A percentile compares a stretch with the other conserved stretches of the same genome.
Conservation (phyloP, 2,888 invertebrate species). For the Polymixis flavicincta region DNA sequence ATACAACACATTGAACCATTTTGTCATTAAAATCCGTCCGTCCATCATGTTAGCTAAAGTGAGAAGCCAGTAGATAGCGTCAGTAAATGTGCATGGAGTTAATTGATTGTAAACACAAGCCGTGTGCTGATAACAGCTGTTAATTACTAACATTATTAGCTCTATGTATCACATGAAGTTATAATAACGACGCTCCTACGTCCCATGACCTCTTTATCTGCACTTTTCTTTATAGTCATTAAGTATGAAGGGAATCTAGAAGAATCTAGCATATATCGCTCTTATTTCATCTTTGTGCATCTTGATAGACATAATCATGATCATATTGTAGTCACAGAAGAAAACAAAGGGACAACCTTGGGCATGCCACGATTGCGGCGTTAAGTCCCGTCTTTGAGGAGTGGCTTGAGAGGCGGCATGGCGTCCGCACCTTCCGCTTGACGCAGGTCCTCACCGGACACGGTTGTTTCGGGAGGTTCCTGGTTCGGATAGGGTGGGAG, state of each 20-base stretch:
- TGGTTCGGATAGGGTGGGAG: too few species aligned
- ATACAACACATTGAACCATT: background rate
- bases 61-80: conserved; percentile 30
- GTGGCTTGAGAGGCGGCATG: too few species aligned
- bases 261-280: background rate
- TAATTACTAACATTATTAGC: conserved; percentile 23
- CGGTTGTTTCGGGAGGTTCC: too few species aligned
- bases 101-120: conserved; percentile 51
- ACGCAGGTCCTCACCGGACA: too few species aligned
- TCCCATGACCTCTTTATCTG: conserved; percentile 24
- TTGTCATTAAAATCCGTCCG: background rate
- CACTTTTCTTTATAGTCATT: background rate
- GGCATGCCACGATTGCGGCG: too few species aligned
- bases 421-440: too few species aligned
- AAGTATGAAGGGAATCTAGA: conserved; percentile 6
- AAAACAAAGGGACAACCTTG: too few species aligned
- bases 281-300: background rate
- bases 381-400: too few species aligned
- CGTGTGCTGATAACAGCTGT: conserved; percentile 12
- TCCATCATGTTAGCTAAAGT: background rate
- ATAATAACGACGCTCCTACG: background rate
- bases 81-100: conserved; percentile 26
- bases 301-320: too few species aligned
- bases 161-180: background rate
- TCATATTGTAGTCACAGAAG: too few species aligned